A percentile compares a stretch with the other conserved stretches of the same genome.
These are phyloP conservation scores for Melieria crassipennis DNA, from an alignment of 2,888 invertebrate species.

Conservation along the genomic window DNA sequence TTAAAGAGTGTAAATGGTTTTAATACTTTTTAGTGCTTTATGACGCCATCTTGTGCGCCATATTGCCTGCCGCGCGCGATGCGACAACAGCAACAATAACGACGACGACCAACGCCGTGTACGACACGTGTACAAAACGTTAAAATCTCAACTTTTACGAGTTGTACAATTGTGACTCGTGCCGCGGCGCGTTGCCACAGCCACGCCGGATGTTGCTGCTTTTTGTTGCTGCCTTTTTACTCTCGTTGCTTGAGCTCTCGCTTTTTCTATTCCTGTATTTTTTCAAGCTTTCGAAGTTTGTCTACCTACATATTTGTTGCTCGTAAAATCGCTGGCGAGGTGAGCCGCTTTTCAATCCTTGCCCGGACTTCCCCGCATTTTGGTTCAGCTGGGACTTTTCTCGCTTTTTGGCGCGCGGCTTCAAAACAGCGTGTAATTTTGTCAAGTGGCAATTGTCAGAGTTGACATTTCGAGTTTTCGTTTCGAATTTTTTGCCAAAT, in stretches of 20 bases:
- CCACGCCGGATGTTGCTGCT: conserved; percentile 4
- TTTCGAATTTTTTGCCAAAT: no score
- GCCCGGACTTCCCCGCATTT: not conserved
- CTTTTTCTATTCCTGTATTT: no score
- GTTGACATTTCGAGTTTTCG: conserved; percentile 33
- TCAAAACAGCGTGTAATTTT: conserved; percentile 15
- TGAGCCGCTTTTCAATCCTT: not conserved
- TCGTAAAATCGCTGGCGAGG: no score
- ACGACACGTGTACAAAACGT: conserved; percentile 58
- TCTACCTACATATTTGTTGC: no score
- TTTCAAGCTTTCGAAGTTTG: no score
- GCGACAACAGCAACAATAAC: conserved; percentile 29
- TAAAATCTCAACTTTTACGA: conserved; percentile 61
- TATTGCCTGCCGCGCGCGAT: conserved; percentile 43
- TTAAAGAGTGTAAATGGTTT: conserved; percentile 64
- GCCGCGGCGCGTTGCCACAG: not conserved
- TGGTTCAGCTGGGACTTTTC: not conserved
- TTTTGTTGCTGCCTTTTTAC: conserved; percentile 27
- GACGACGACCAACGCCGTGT: conserved; percentile 47
- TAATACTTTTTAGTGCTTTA: conserved; percentile 52
- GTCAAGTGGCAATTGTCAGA: conserved; percentile 48
- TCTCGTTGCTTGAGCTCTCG: not conserved
- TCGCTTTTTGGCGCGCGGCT: not conserved
- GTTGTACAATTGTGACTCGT: conserved; percentile 43
- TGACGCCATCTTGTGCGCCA: conserved; percentile 49